phyloP scores from a whole-genome alignment of 2,888 invertebrate genomes.

The Epinotia brunnichana region DNA sequence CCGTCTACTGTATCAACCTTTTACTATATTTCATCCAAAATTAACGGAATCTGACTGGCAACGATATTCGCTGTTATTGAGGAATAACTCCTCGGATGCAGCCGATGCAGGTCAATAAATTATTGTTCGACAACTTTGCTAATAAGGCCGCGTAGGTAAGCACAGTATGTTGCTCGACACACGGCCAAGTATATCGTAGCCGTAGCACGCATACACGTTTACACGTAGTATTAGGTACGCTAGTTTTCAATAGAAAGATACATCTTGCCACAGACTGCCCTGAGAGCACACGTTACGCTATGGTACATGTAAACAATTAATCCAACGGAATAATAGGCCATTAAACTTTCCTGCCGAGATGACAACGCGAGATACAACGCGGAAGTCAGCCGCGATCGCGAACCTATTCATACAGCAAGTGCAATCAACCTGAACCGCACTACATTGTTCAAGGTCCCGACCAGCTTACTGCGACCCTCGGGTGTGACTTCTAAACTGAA shows the following conservation, averaged over 20 bases:
- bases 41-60: background rate
- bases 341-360: constrained; percentile 50
- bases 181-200: background rate
- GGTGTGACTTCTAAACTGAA: constrained; percentile 48
- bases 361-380: constrained; percentile 61
- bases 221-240: too few relatives aligned
- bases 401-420: constrained; percentile 70
- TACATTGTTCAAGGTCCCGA: constrained; percentile 65
- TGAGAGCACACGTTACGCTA: constrained; percentile 49
- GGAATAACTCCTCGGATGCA: background rate
- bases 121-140: background rate
- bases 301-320: constrained; percentile 50
- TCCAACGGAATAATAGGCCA: constrained; percentile 45
- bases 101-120: background rate
- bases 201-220: background rate
- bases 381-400: constrained; percentile 63
- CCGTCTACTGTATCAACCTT: too few relatives aligned
- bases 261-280: background rate
- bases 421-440: constrained; percentile 74
- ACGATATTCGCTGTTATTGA: background rate
- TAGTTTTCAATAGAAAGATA: background rate
- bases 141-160: background rate
- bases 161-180: too few relatives aligned
- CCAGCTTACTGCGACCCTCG: constrained; percentile 54
- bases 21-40: background rate